phyloP scores from a whole-genome alignment of 2,888 invertebrate genomes.

The Campoplex nolae region DNA sequence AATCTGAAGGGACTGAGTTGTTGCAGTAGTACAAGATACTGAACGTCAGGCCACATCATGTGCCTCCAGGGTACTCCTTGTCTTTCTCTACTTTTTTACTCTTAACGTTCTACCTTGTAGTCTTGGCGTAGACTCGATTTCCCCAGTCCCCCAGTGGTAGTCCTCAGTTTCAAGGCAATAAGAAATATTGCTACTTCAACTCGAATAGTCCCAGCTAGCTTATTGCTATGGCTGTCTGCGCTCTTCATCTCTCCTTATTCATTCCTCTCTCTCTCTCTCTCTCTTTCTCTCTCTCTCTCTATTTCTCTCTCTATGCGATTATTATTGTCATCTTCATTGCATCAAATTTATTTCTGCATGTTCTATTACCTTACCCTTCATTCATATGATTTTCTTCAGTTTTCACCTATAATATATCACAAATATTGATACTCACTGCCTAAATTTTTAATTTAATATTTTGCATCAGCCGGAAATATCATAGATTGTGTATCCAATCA shows the following conservation, averaged over 20 bases:
- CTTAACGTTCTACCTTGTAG: constrained; percentile 49
- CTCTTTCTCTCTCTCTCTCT: constrained; percentile 11
- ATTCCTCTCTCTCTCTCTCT: not conserved
- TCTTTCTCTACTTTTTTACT: constrained; percentile 47
- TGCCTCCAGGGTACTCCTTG: constrained; percentile 57
- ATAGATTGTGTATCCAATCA: not conserved
- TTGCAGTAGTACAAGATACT: constrained; percentile 41
- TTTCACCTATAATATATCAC: not conserved
- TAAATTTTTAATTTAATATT: not conserved
- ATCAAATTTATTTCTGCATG: not conserved
- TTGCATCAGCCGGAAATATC: not conserved
- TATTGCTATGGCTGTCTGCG: constrained; percentile 74
- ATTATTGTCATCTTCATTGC: not conserved
- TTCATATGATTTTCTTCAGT: not conserved
- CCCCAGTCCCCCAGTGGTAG: constrained; percentile 56
- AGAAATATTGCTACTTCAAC: constrained; percentile 80
- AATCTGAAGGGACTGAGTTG: constrained; percentile 38
- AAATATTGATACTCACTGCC: not conserved
- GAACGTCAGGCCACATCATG: constrained; percentile 56
- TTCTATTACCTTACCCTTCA: not conserved
- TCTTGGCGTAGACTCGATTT: constrained; percentile 61
- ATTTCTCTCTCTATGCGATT: not conserved
- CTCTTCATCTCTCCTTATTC: constrained; percentile 18
- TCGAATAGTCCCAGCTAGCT: constrained; percentile 74
- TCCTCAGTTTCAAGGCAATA: constrained; percentile 72